phyloP scores from a whole-genome alignment of 2,888 invertebrate species.

The Cremastinae sp. region DNA sequence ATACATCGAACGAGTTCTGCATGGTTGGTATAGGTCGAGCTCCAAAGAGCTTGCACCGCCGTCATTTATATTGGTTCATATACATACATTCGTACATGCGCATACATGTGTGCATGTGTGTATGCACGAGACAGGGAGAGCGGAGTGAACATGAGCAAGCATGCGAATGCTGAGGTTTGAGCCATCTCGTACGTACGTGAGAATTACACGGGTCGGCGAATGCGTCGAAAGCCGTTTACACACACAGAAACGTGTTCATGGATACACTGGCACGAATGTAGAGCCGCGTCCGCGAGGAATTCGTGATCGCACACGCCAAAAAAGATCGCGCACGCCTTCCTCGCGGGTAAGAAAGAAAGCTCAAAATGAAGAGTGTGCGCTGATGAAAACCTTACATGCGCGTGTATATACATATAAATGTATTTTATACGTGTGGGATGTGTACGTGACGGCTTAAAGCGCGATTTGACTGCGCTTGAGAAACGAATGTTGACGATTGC shows the following conservation, averaged over 20 bases:
- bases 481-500: too few species aligned
- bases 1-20: conserved; percentile 49
- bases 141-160: conserved; percentile 19
- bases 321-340: too few species aligned
- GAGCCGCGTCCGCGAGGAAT: conserved; percentile 13
- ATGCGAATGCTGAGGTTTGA: conserved; percentile 47
- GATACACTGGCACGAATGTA: background rate
- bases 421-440: too few species aligned
- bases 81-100: background rate
- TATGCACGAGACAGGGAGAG: conserved; percentile 14
- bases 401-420: too few species aligned
- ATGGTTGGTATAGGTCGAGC: conserved; percentile 32
- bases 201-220: conserved; percentile 59
- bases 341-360: too few species aligned
- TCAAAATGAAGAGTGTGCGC: too few species aligned
- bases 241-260: background rate
- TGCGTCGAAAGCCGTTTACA: conserved; percentile 51
- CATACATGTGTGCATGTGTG: background rate
- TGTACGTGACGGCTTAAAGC: too few species aligned
- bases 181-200: conserved; percentile 49
- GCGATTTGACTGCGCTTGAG: too few species aligned
- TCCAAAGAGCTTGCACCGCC: conserved; percentile 38
- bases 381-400: too few species aligned
- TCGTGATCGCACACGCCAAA: background rate
- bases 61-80: too few species aligned